Conservation (phyloP, 2,113 vertebrate species). For the Eptesicus fuscus region DNA sequence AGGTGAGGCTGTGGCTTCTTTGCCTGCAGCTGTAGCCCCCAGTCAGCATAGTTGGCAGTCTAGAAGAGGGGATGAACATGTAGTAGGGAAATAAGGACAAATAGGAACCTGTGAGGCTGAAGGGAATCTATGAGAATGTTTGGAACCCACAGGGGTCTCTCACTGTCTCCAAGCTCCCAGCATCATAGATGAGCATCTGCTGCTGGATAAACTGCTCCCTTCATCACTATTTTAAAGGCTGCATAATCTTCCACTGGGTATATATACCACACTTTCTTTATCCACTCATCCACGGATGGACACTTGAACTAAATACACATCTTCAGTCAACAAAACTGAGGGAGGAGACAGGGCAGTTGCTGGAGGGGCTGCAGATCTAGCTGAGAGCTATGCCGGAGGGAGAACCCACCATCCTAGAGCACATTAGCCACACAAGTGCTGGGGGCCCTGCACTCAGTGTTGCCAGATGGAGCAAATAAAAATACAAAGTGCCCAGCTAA, state of each 20-base stretch:
- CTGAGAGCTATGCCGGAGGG: rapidly evolving
- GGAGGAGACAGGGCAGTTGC: too few relatives aligned
- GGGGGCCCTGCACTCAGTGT: background rate
- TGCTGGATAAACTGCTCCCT: background rate
- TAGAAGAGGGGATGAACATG: background rate
- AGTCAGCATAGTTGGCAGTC: background rate
- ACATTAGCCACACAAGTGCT: background rate
- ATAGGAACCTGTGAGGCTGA: background rate
- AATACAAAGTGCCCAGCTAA: background rate
- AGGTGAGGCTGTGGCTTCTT: background rate
- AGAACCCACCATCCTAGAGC: background rate
- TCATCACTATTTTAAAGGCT: background rate
- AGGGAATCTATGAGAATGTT: background rate
- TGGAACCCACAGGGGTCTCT: background rate
- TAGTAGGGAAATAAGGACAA: background rate
- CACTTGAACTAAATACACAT: background rate
- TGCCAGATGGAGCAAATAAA: background rate
- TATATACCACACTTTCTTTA: background rate
- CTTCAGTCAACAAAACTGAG: background rate
- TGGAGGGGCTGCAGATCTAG: background rate
- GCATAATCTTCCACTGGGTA: background rate
- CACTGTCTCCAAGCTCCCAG: background rate
- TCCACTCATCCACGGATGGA: background rate
- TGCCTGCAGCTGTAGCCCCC: background rate
- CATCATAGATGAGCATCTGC: background rate